Percentiles rank a stretch among this genome's conserved stretches.
These are phyloP conservation scores for Orthosia gothica DNA, from an alignment of 2,888 invertebrate species.

Conservation along the genomic window DNA sequence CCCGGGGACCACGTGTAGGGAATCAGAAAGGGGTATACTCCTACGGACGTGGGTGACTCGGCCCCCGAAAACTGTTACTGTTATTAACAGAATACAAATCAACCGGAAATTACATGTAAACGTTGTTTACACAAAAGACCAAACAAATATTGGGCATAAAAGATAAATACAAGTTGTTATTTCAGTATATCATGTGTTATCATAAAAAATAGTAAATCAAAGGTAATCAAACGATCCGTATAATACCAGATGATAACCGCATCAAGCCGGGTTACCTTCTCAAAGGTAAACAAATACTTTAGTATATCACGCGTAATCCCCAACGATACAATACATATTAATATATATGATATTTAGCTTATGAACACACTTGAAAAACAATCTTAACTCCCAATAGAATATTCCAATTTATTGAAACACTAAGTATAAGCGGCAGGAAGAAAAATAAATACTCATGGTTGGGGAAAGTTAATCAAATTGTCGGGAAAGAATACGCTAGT, in stretches of 20 bases:
- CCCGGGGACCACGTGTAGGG: too few species aligned
- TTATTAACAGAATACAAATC: slow-evolving; percentile 12
- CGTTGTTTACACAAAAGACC: slow-evolving; percentile 3
- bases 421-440: slow-evolving; percentile 46
- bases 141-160: not conserved
- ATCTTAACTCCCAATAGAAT: slow-evolving; percentile 37
- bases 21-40: too few species aligned
- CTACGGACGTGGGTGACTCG: too few species aligned
- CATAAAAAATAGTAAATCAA: slow-evolving; percentile 20
- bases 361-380: slow-evolving; percentile 45
- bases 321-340: slow-evolving; percentile 44
- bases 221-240: slow-evolving; percentile 23
- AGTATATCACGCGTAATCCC: slow-evolving; percentile 44
- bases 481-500: slow-evolving; percentile 24
- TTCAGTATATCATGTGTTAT: slow-evolving; percentile 14
- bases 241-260: slow-evolving; percentile 41
- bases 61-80: too few species aligned
- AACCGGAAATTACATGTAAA: slow-evolving; percentile 25
- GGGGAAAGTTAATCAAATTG: slow-evolving; percentile 51
- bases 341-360: slow-evolving; percentile 49
- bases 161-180: slow-evolving; percentile 9
- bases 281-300: slow-evolving; percentile 50
- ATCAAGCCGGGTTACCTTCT: slow-evolving; percentile 29
- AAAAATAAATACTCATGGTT: slow-evolving; percentile 45
- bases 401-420: slow-evolving; percentile 59